Evolutionary conservation across 2,888 invertebrate genomes (phyloP).

Genomic region (Reticulitermes lucifugus): DNA sequence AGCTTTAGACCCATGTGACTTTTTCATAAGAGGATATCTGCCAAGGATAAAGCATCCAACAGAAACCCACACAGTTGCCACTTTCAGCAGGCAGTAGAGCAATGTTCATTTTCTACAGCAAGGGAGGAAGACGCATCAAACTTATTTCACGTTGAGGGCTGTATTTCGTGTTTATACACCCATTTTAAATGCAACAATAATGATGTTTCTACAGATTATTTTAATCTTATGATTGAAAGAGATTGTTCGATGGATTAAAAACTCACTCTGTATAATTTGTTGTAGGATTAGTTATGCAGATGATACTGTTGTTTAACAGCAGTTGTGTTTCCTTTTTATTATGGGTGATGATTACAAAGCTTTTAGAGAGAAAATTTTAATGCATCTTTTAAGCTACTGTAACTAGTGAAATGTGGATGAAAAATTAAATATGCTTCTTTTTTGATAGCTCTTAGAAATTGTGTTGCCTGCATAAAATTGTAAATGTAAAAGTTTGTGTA

Average conservation of each 20-base stretch:
- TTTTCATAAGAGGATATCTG: too few relatives aligned
- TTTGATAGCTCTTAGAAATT: not conserved
- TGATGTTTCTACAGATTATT: too few relatives aligned
- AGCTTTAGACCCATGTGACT: too few relatives aligned
- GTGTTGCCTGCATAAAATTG: slow-evolving; percentile 1
- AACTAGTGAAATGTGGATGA: not conserved
- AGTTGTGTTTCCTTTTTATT: not conserved
- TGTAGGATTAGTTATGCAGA: not conserved
- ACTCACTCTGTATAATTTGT: not conserved
- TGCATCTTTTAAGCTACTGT: not conserved
- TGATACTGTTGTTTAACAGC: not conserved
- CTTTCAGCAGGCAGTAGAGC: too few relatives aligned
- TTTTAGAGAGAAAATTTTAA: not conserved
- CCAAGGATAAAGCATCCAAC: too few relatives aligned
- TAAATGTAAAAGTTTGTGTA: not conserved
- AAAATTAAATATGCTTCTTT: not conserved
- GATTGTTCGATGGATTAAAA: too few relatives aligned
- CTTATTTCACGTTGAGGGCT: too few relatives aligned
- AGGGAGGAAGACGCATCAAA: too few relatives aligned
- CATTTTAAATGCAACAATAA: too few relatives aligned
- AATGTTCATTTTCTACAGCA: too few relatives aligned
- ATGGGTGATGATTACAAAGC: not conserved
- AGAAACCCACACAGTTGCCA: too few relatives aligned
- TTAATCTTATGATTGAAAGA: too few relatives aligned
- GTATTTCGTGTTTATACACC: not conserved